Conservation (phyloP, 2,888 invertebrate species). For the Hemithea aestivaria region DNA sequence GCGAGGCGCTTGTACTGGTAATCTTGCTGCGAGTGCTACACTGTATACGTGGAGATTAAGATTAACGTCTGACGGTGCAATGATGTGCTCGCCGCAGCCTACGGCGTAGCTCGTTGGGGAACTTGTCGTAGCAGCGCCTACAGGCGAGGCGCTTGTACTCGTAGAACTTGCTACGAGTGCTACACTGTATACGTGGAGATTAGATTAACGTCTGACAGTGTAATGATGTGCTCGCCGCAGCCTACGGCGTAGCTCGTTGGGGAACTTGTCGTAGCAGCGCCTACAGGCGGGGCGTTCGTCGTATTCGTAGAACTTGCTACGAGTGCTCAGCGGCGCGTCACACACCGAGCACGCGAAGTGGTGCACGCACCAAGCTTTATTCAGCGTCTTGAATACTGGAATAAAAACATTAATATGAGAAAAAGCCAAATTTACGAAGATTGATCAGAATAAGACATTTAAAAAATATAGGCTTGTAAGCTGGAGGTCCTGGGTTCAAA, state of each 20-base stretch:
- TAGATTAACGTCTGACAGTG: constrained; percentile 75
- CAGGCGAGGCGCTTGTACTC: too few relatives aligned
- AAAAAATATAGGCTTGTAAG: too few relatives aligned
- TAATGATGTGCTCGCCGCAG: constrained; percentile 93
- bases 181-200: background rate
- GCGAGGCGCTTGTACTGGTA: too few relatives aligned
- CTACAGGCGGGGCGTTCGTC: constrained; percentile 99
- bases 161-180: too few relatives aligned
- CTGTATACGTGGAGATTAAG: background rate
- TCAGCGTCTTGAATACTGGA: constrained; percentile 96
- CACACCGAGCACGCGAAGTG: constrained; percentile 99
- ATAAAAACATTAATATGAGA: too few relatives aligned
- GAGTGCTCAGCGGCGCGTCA: constrained; percentile 96
- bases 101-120: constrained; percentile 91
- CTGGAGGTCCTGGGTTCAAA: too few relatives aligned
- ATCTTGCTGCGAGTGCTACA: too few relatives aligned
- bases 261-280: constrained; percentile 98
- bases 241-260: constrained; percentile 94
- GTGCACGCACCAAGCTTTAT: constrained; percentile 99
- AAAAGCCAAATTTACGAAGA: too few relatives aligned
- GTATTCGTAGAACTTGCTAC: constrained; percentile 99
- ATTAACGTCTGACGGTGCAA: constrained; percentile 80
- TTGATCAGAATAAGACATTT: too few relatives aligned
- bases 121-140: too few relatives aligned
- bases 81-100: constrained; percentile 94